These are phyloP conservation scores for Phasia obesa DNA, from an alignment of 2,888 invertebrate species.

Conservation along the genomic window DNA sequence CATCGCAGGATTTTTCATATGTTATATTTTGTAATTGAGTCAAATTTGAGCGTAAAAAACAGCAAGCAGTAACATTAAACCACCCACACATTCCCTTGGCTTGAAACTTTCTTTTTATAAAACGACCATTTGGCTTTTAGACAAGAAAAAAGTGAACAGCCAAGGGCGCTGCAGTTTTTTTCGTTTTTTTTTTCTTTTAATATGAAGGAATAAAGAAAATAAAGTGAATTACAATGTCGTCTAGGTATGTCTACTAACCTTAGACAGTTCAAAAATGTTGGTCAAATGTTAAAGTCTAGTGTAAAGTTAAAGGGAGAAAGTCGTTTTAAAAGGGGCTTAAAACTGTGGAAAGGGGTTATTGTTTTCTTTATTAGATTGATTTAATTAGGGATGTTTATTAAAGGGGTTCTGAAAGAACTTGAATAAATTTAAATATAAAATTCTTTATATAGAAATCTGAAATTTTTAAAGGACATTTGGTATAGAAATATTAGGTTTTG, in stretches of 20 bases:
- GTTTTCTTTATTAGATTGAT: not conserved
- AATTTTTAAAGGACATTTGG: too few relatives aligned
- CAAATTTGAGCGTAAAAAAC: slow-evolving; percentile 16
- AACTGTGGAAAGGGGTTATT: too few relatives aligned
- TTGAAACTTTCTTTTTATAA: slow-evolving; percentile 51
- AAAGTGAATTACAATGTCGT: slow-evolving; percentile 23
- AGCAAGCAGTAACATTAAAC: slow-evolving; percentile 17
- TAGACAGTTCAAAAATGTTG: slow-evolving; percentile 63
- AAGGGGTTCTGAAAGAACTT: not conserved
- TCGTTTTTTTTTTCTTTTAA: not conserved
- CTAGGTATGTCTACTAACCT: slow-evolving; percentile 40
- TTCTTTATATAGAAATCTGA: not conserved
- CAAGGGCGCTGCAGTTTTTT: slow-evolving; percentile 65
- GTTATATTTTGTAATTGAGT: slow-evolving; percentile 2
- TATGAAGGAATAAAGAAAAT: not conserved
- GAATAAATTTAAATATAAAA: not conserved
- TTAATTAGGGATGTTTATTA: not conserved
- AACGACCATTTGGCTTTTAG: slow-evolving; percentile 36
- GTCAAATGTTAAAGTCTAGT: slow-evolving; percentile 52
- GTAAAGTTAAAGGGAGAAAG: slow-evolving; percentile 43
- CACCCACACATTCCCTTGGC: slow-evolving; percentile 58
- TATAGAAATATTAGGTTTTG: too few relatives aligned
- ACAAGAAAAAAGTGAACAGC: slow-evolving; percentile 24
- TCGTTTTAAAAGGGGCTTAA: slow-evolving; percentile 9
- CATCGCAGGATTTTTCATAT: slow-evolving; percentile 13